Conservation (phyloP, 2,888 invertebrate genomes). For the Tipula lateralis region DNA sequence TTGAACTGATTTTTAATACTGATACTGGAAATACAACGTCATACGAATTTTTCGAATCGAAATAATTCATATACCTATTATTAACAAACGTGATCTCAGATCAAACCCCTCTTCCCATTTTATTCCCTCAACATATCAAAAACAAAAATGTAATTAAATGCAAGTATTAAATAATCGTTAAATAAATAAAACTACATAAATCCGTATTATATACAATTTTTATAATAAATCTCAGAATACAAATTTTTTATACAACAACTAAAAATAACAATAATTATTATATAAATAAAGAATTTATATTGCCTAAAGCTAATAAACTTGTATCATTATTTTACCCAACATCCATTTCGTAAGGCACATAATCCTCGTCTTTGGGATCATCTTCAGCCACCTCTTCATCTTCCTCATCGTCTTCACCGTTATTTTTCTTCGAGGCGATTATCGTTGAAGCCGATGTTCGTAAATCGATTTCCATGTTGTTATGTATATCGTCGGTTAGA, state of each 20-base stretch:
- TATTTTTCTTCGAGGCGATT: background rate
- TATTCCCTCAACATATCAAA: background rate
- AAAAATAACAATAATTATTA: background rate
- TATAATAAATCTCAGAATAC: background rate
- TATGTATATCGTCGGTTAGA: background rate
- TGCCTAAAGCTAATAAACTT: background rate
- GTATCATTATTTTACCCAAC: background rate
- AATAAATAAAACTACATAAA: background rate
- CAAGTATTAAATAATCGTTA: too few relatives aligned
- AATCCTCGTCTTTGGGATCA: conserved; percentile 28
- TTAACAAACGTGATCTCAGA: too few relatives aligned
- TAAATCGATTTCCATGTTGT: conserved; percentile 5
- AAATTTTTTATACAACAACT: background rate
- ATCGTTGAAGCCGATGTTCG: background rate
- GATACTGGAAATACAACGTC: too few relatives aligned
- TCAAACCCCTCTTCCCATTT: too few relatives aligned
- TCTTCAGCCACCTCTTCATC: background rate
- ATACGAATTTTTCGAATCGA: too few relatives aligned
- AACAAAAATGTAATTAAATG: background rate
- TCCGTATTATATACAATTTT: background rate
- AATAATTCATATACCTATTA: too few relatives aligned
- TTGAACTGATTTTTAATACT: too few relatives aligned
- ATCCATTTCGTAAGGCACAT: background rate
- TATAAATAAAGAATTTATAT: background rate
- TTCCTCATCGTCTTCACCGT: background rate